Percentiles rank a stretch among this genome's conserved stretches.
Conservation (phyloP, 2,888 invertebrate genomes). For the Lycaena phlaeas region DNA sequence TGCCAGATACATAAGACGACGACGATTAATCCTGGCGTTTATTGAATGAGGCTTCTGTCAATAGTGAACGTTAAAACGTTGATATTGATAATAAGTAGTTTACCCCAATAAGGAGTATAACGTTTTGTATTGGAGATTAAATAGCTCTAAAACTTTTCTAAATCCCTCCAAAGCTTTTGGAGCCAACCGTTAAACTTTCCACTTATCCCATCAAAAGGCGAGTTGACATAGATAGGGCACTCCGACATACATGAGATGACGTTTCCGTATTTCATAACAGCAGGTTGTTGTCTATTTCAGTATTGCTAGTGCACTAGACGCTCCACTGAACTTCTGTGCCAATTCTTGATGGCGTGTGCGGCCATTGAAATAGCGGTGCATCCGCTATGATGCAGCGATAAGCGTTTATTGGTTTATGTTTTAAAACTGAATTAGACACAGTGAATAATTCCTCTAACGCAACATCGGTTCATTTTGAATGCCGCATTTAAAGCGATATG, state of each 20-base stretch:
- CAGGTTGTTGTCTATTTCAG: conserved; percentile 24
- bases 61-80: no score
- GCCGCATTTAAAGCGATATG: no score
- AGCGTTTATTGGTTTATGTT: not conserved
- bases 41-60: no score
- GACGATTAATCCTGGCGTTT: no score
- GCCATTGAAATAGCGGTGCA: conserved; percentile 13
- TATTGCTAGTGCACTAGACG: conserved; percentile 27
- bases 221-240: not conserved
- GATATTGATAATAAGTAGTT: no score
- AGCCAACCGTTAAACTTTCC: not conserved
- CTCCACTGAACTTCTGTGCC: conserved; percentile 31
- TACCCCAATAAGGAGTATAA: no score
- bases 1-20: no score
- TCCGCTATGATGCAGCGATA: not conserved
- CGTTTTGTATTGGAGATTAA: no score
- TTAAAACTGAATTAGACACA: not conserved
- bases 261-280: conserved; percentile 21
- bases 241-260: conserved; percentile 9
- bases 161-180: no score
- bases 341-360: conserved; percentile 22
- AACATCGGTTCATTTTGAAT: no score
- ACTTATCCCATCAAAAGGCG: not conserved
- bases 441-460: no score
- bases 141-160: no score